Conservation (phyloP, 1,140 invertebrate genomes). For the Lepidurus packardi region DNA sequence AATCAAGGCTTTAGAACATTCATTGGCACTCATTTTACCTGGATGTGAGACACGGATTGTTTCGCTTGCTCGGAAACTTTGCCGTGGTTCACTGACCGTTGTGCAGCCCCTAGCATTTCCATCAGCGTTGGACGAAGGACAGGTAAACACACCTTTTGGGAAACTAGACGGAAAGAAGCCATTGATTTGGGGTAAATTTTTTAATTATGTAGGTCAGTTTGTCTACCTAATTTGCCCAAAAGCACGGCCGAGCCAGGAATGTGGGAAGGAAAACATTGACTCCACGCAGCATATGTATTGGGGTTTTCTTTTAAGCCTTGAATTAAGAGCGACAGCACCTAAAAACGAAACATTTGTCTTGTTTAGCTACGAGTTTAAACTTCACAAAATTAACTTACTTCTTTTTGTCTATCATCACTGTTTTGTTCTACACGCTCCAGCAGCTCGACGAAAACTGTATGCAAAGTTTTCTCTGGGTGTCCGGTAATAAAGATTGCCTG, state of each 20-base stretch:
- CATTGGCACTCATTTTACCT: neutral
- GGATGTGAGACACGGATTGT: neutral
- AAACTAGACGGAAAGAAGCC: neutral
- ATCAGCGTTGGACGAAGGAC: neutral
- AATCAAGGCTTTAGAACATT: neutral
- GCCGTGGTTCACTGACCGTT: slow-evolving; percentile 20
- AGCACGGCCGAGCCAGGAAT: neutral
- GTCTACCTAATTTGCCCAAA: neutral
- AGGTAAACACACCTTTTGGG: neutral
- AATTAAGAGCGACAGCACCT: neutral
- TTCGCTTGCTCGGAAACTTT: neutral
- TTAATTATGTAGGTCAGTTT: neutral
- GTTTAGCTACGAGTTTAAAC: neutral
- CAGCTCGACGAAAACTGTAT: neutral
- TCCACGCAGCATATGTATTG: neutral
- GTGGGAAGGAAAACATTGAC: neutral
- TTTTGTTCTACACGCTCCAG: neutral
- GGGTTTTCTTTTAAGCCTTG: neutral
- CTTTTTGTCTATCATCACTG: neutral
- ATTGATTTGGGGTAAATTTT: neutral
- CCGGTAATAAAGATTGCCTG: neutral
- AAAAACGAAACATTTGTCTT: neutral
- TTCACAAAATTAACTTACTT: neutral
- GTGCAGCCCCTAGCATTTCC: slow-evolving; percentile 17
- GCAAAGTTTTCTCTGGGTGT: neutral